Evolutionary conservation across 1,140 invertebrate species (phyloP).

Genomic region (Marisa cornuarietis): DNA sequence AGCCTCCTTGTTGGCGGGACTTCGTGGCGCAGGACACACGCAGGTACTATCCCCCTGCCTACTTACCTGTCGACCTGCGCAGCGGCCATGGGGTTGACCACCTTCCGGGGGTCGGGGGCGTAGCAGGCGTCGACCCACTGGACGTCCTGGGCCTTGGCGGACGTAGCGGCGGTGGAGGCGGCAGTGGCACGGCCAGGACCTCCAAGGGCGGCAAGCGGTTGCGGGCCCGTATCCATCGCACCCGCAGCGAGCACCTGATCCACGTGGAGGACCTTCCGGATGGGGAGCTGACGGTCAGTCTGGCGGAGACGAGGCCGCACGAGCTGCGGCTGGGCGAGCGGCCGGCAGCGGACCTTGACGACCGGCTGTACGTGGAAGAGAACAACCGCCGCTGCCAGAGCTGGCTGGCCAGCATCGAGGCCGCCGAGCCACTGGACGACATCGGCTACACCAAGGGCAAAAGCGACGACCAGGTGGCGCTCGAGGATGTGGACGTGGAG

Average conservation of each 20-base stretch:
- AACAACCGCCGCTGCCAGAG: conserved; percentile 58
- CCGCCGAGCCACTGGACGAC: conserved; percentile 51
- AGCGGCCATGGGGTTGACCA: not conserved
- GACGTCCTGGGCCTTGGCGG: conserved; percentile 12
- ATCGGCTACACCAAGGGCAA: conserved; percentile 29
- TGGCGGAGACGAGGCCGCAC: conserved; percentile 53
- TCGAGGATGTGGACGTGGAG: conserved; percentile 52
- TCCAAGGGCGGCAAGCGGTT: conserved; percentile 44
- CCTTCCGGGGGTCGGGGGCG: not conserved
- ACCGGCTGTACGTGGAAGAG: conserved; percentile 50
- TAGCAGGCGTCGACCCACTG: not conserved
- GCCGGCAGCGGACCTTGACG: conserved; percentile 35
- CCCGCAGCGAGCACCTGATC: conserved; percentile 57
- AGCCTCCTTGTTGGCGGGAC: conserved; percentile 47
- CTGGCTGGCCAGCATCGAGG: conserved; percentile 57
- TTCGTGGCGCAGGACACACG: conserved; percentile 31
- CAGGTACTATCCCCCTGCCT: not conserved
- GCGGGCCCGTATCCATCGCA: conserved; percentile 57
- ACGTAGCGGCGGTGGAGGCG: not conserved
- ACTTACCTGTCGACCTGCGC: conserved; percentile 5
- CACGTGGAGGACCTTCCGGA: conserved; percentile 54
- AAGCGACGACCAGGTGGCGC: conserved; percentile 5
- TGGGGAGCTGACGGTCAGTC: conserved; percentile 45
- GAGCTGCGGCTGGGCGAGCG: conserved; percentile 44
- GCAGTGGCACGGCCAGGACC: conserved; percentile 15